Evolutionary conservation across 2,797 vertebrate species (phyloP).

Genomic region (Chaenodraco wilsoni): DNA sequence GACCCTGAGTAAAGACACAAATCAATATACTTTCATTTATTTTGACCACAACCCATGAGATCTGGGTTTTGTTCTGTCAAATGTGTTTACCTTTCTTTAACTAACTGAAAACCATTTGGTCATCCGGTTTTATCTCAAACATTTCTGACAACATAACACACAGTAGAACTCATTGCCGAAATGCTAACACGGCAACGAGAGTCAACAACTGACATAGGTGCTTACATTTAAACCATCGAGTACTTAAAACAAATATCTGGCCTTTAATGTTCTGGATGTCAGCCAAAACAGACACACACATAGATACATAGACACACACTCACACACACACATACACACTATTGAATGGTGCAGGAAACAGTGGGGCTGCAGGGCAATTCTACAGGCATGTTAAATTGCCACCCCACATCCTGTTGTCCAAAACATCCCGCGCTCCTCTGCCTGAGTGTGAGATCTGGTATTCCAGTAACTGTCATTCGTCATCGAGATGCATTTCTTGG

Average conservation of each 20-base stretch:
- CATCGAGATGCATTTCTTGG: constrained; percentile 67
- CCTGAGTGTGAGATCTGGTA: constrained; percentile 37
- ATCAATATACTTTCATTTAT: background rate
- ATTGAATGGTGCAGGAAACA: constrained; percentile 58
- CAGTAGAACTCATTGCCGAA: background rate
- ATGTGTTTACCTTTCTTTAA: background rate
- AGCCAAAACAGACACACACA: constrained; percentile 33
- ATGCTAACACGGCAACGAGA: constrained; percentile 13
- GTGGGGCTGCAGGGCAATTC: constrained; percentile 75
- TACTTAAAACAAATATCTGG: background rate
- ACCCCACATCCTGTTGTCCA: constrained; percentile 78
- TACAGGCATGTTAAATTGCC: constrained; percentile 75
- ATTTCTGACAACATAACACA: background rate
- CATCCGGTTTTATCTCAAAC: background rate
- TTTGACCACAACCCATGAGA: background rate
- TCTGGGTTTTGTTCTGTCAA: background rate
- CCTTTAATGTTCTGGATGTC: constrained; percentile 46
- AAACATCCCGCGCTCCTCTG: constrained; percentile 64
- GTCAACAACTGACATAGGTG: background rate
- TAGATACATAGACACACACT: background rate
- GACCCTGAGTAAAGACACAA: constrained; percentile 82
- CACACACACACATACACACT: constrained; percentile 12
- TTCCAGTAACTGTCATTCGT: constrained; percentile 59
- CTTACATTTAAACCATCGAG: constrained; percentile 27
- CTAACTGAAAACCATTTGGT: background rate